Conservation (phyloP, 2,797 vertebrate species). For the Oophaga sylvatica region DNA sequence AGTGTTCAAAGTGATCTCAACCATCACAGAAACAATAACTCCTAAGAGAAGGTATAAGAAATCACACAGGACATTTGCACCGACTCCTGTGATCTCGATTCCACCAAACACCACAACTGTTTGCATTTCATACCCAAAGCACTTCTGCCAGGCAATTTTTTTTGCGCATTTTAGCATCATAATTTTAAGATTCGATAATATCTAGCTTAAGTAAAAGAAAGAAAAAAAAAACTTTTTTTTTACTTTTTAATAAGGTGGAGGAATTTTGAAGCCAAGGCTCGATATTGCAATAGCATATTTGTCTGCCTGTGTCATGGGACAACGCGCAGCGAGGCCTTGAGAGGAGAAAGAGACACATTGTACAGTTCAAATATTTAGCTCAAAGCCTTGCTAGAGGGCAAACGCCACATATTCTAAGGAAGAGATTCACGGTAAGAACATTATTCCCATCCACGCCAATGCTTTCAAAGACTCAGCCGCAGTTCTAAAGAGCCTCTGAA, state of each 20-base stretch:
- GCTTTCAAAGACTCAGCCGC: slow-evolving; percentile 38
- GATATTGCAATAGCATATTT: slow-evolving; percentile 22
- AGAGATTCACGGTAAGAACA: slow-evolving; percentile 43
- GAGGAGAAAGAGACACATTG: slow-evolving; percentile 51
- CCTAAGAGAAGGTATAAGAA: background rate
- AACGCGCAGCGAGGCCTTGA: slow-evolving; percentile 42
- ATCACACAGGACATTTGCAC: background rate
- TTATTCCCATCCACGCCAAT: slow-evolving; percentile 46
- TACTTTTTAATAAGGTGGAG: background rate
- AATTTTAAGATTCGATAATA: background rate
- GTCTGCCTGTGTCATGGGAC: slow-evolving; percentile 23
- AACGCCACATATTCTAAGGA: slow-evolving; percentile 52
- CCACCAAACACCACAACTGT: too few relatives aligned
- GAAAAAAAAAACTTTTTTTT: background rate
- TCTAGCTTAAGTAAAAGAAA: background rate
- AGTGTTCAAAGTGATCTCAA: too few relatives aligned
- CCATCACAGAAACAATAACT: background rate
- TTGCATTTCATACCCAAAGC: background rate
- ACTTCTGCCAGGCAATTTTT: background rate
- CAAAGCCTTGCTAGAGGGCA: slow-evolving; percentile 53
- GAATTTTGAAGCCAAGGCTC: slow-evolving; percentile 3
- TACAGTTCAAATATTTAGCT: slow-evolving; percentile 58
- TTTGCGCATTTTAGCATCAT: background rate
- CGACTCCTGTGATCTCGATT: too few relatives aligned
- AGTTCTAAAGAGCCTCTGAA: slow-evolving; percentile 35